These are phyloP conservation scores for Calephelis virginiensis DNA, from an alignment of 1,140 invertebrate genomes.

Conservation along the genomic window DNA sequence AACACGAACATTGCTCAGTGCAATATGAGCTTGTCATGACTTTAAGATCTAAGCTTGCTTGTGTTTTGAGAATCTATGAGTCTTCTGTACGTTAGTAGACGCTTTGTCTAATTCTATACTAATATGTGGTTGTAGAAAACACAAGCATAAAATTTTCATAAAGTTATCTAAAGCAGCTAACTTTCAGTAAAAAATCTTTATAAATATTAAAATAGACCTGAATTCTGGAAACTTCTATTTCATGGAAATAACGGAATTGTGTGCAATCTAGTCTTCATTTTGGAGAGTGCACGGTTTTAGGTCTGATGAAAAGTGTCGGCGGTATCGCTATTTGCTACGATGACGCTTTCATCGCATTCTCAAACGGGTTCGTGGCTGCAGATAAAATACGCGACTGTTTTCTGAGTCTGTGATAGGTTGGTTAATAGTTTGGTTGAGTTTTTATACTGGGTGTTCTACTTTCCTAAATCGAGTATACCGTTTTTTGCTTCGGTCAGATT, in stretches of 20 bases:
- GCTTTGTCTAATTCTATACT: too few species aligned
- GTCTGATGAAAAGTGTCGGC: conserved; percentile 13
- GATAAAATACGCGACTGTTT: conserved; percentile 7
- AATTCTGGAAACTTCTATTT: neutral
- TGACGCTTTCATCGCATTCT: neutral
- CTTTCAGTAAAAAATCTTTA: neutral
- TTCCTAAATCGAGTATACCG: too few species aligned
- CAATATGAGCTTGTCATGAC: too few species aligned
- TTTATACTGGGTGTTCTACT: neutral
- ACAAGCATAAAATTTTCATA: too few species aligned
- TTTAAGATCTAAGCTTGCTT: too few species aligned
- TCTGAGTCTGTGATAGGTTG: neutral
- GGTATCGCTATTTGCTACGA: conserved; percentile 4
- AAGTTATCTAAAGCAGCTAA: neutral
- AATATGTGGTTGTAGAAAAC: too few species aligned
- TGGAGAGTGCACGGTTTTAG: conserved; percentile 13
- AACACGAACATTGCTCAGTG: too few species aligned
- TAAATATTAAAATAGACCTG: conserved; percentile 6
- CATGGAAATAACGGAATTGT: conserved; percentile 2
- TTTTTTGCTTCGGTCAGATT: too few species aligned
- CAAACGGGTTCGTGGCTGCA: neutral
- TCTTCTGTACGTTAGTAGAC: too few species aligned
- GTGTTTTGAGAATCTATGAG: too few species aligned
- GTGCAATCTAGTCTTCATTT: conserved; percentile 10
- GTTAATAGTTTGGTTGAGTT: conserved; percentile 2